Evolutionary conservation across 2,888 invertebrate genomes (phyloP).

Genomic region (Cheilosia urbana): DNA sequence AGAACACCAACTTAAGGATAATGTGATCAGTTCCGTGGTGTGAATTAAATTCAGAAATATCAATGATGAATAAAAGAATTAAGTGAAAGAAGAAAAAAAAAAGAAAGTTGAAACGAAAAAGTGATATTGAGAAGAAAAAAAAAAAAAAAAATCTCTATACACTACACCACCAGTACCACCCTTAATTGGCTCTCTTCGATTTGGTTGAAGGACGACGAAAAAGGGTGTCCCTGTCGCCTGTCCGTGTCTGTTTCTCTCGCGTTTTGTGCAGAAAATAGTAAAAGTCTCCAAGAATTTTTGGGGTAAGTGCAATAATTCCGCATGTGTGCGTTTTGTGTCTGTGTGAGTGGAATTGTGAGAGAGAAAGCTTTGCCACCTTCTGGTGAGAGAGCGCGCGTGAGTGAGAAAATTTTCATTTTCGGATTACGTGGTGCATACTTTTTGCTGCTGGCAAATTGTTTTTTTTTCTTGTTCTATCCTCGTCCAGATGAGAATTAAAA

Average conservation of each 20-base stretch:
- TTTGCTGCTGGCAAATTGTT: conserved; percentile 3
- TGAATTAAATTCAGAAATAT: background rate
- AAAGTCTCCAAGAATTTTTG: conserved; percentile 44
- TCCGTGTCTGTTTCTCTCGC: conserved; percentile 3
- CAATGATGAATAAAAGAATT: background rate
- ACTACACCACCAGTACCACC: conserved; percentile 73
- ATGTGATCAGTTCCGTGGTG: conserved; percentile 2
- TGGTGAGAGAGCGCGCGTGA: conserved; percentile 8
- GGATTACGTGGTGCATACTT: conserved; percentile 72
- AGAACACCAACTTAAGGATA: conserved; percentile 20
- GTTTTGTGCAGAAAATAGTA: conserved; percentile 27
- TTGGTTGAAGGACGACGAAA: conserved; percentile 49
- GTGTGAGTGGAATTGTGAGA: conserved; percentile 23
- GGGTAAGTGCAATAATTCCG: conserved; percentile 50
- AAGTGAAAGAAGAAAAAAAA: conserved; percentile 20
- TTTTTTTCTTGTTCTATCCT: conserved; percentile 6
- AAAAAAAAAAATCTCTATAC: conserved; percentile 64
- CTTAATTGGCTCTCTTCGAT: conserved; percentile 57
- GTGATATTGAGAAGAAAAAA: conserved; percentile 44
- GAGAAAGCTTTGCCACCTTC: background rate
- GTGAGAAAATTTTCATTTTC: conserved; percentile 53
- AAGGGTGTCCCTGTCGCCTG: conserved; percentile 13
- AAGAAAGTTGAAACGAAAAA: conserved; percentile 39
- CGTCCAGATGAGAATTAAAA: conserved; percentile 47
- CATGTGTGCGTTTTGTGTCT: background rate